A percentile compares a stretch with the other conserved stretches of the same genome.
Evolutionary conservation across 1,140 invertebrate genomes (phyloP).

Genomic region (Brachionus paranguensis): DNA sequence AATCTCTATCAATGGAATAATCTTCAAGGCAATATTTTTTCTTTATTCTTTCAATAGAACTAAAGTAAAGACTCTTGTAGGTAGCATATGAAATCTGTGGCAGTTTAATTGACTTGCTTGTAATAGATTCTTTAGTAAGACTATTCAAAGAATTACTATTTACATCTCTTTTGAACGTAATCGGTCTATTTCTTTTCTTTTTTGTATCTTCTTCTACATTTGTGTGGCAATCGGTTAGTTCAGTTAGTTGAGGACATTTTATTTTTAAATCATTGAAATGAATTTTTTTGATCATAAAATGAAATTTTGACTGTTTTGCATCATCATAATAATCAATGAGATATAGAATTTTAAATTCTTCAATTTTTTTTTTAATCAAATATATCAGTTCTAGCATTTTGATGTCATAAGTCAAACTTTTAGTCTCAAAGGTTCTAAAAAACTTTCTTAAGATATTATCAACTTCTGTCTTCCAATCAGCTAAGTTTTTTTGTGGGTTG

Average conservation of each 20-base stretch:
- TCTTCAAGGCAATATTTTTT: neutral
- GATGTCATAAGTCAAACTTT: neutral
- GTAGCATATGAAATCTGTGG: neutral
- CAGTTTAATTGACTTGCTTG: neutral
- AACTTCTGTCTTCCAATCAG: neutral
- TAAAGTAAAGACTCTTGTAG: neutral
- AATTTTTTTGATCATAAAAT: neutral
- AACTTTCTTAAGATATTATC: neutral
- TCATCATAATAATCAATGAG: conserved; percentile 12
- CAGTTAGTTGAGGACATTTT: neutral
- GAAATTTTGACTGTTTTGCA: neutral
- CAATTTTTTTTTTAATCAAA: neutral
- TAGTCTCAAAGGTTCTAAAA: neutral
- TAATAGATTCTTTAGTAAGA: neutral
- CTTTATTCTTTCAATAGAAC: neutral
- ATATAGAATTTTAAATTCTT: neutral
- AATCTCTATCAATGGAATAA: neutral
- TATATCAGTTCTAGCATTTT: neutral
- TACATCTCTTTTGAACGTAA: neutral
- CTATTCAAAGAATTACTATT: neutral
- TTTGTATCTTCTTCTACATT: neutral
- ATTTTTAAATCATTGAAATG: neutral
- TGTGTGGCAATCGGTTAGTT: neutral
- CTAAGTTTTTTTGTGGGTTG: neutral
- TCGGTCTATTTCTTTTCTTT: neutral